These are phyloP conservation scores for Ophioninae sp. DNA, from an alignment of 2,888 invertebrate genomes.

Conservation along the genomic window DNA sequence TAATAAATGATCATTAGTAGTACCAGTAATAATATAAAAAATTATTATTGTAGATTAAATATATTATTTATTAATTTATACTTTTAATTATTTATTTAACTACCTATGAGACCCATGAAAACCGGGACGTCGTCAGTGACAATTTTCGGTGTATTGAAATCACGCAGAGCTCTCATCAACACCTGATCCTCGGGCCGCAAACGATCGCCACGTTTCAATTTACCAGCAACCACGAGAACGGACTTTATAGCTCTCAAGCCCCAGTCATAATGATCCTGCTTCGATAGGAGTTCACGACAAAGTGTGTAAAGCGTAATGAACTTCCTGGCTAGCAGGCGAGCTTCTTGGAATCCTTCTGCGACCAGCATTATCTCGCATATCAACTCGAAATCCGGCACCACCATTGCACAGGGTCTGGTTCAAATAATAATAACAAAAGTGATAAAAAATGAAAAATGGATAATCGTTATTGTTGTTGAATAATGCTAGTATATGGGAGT, in stretches of 20 bases:
- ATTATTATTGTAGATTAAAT: too few species aligned
- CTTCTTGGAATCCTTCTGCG: constrained; percentile 97
- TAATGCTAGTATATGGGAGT: background rate
- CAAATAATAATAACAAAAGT: background rate
- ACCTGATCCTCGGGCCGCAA: constrained; percentile 94
- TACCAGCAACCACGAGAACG: constrained; percentile 96
- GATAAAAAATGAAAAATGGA: background rate
- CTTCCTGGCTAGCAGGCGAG: constrained; percentile 93
- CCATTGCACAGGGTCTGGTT: constrained; percentile 96
- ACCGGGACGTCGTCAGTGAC: constrained; percentile 95
- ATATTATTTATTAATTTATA: too few species aligned
- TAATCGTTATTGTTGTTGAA: background rate
- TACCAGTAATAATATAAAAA: too few species aligned
- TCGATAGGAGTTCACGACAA: constrained; percentile 94
- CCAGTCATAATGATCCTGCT: constrained; percentile 99
- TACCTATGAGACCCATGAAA: constrained; percentile 95
- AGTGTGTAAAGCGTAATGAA: constrained; percentile 96
- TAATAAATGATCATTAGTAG: too few species aligned
- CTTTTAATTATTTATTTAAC: background rate
- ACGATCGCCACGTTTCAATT: constrained; percentile 91
- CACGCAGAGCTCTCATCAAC: constrained; percentile 95
- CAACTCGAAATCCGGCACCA: constrained; percentile 97
- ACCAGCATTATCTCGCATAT: constrained; percentile 99
- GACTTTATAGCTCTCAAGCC: constrained; percentile 97
- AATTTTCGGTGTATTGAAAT: constrained; percentile 97